phyloP scores from a whole-genome alignment of 2,797 vertebrate genomes.

The Lepus oiostolus region DNA sequence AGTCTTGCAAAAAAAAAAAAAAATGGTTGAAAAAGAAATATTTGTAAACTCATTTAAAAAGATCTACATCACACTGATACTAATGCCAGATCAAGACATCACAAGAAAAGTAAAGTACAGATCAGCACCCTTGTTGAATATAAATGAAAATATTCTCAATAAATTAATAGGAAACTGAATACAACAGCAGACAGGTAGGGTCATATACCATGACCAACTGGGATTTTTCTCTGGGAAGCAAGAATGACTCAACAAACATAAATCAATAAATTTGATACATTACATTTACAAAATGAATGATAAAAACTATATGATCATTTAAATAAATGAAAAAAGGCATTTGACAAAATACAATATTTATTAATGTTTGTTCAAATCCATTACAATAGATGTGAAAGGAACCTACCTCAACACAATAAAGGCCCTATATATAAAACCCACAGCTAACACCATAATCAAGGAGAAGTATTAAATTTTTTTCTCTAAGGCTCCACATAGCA shows the following conservation, averaged over 20 bases:
- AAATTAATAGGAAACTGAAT: background rate
- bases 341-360: background rate
- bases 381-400: background rate
- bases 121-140: background rate
- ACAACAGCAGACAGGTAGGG: background rate
- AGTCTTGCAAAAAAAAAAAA: background rate
- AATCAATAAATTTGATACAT: background rate
- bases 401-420: background rate
- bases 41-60: background rate
- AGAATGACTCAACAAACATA: background rate
- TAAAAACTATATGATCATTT: background rate
- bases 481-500: background rate
- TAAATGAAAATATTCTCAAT: background rate
- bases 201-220: background rate
- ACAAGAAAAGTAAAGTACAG: background rate
- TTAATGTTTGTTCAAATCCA: background rate
- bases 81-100: background rate
- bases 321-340: background rate
- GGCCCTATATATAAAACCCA: background rate
- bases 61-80: background rate
- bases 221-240: background rate
- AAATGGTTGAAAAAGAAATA: background rate
- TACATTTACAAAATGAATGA: background rate
- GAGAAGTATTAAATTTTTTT: background rate
- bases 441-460: background rate